Evolutionary conservation across 2,888 invertebrate species (phyloP).

Genomic region (Lithophane socia): DNA sequence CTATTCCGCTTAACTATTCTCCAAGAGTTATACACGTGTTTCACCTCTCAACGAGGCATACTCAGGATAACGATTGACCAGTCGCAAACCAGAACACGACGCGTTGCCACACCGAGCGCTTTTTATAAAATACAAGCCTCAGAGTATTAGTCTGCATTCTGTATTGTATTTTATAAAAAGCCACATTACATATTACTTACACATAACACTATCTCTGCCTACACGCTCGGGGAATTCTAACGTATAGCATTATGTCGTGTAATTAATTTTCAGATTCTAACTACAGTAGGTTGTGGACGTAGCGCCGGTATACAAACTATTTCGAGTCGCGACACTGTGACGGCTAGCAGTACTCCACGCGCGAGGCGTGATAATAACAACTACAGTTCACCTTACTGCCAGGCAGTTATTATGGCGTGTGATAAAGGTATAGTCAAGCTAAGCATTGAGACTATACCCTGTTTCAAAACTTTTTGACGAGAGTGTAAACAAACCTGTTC

Average conservation of each 20-base stretch:
- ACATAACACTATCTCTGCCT: not conserved
- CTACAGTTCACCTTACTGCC: constrained; percentile 67
- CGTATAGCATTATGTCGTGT: not conserved
- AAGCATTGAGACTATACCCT: not conserved
- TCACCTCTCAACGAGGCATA: too few species aligned
- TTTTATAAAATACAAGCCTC: too few species aligned
- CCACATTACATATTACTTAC: not conserved
- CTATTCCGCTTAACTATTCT: too few species aligned
- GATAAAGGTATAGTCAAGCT: constrained; percentile 69
- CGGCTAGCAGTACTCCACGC: constrained; percentile 81
- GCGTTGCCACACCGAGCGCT: too few species aligned
- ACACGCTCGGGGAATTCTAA: not conserved
- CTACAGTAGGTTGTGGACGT: constrained; percentile 75
- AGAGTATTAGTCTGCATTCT: too few species aligned
- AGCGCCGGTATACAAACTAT: constrained; percentile 78
- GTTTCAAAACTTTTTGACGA: not conserved
- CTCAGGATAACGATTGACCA: too few species aligned
- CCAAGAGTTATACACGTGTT: too few species aligned
- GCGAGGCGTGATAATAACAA: constrained; percentile 56
- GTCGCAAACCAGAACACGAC: too few species aligned
- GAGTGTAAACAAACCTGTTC: not conserved
- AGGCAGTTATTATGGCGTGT: constrained; percentile 73
- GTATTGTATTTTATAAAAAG: too few species aligned
- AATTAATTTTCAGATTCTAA: constrained; percentile 72
- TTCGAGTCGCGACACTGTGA: constrained; percentile 70